Evolutionary conservation across 2,113 vertebrate genomes (phyloP).

Genomic region (Dicerorhinus sumatrensis): DNA sequence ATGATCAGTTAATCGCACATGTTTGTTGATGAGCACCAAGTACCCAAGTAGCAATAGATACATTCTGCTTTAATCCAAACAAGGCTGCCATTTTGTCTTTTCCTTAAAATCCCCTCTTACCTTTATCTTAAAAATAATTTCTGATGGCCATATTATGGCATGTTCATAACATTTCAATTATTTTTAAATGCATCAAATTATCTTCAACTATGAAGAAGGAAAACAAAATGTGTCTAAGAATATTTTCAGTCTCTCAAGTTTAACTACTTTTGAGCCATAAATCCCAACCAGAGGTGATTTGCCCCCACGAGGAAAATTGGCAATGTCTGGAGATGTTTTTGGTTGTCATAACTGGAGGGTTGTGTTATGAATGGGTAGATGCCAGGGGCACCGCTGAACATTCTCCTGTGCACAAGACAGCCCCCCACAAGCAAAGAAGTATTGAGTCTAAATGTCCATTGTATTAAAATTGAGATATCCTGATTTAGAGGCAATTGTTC

Average conservation of each 20-base stretch:
- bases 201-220: too few species aligned
- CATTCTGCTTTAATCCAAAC: accelerated
- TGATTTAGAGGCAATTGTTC: background rate
- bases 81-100: accelerated
- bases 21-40: accelerated
- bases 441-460: too few species aligned
- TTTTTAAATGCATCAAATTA: background rate
- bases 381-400: accelerated
- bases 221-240: background rate
- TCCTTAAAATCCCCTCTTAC: background rate
- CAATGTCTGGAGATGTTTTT: background rate
- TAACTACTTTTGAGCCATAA: background rate
- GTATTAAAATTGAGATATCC: background rate
- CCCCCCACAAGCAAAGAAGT: background rate
- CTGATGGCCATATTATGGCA: accelerated
- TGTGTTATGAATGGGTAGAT: accelerated
- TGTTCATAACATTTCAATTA: background rate
- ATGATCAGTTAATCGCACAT: accelerated
- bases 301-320: background rate
- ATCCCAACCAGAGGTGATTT: background rate
- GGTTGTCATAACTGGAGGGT: background rate
- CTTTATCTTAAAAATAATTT: background rate
- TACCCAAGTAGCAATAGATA: accelerated
- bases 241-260: background rate
- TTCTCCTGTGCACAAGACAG: background rate